Evolutionary conservation across 2,888 invertebrate species (phyloP).

Genomic region (Sarcophaga subvicina): DNA sequence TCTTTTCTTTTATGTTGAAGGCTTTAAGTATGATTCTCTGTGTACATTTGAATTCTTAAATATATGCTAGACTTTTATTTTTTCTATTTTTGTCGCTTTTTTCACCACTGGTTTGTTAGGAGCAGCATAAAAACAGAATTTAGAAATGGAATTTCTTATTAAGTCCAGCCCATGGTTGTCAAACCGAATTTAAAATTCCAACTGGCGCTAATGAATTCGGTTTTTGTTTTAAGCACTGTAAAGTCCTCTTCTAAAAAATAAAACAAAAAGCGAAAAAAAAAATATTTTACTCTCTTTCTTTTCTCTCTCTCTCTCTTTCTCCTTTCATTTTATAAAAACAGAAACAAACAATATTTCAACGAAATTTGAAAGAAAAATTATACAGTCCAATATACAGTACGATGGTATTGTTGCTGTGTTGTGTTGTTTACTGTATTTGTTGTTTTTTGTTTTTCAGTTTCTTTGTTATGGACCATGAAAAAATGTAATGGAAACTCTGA

Average conservation of each 20-base stretch:
- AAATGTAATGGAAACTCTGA: not conserved
- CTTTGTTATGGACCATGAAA: not conserved
- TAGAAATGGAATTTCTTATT: not conserved
- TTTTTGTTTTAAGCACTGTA: conserved; percentile 36
- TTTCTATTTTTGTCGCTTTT: not conserved
- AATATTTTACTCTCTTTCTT: not conserved
- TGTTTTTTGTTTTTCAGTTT: not conserved
- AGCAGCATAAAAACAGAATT: not conserved
- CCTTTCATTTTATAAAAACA: no score
- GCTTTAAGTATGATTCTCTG: not conserved
- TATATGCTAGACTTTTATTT: not conserved
- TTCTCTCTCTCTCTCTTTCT: no score
- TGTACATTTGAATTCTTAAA: not conserved
- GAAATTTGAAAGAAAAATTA: no score
- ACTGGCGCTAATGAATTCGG: conserved; percentile 49
- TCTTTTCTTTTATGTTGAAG: not conserved
- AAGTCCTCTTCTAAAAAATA: not conserved
- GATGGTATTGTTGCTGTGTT: no score
- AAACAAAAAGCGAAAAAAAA: not conserved
- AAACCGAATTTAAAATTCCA: conserved; percentile 38
- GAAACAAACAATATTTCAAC: no score
- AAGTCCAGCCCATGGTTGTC: conserved; percentile 4
- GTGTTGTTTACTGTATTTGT: no score
- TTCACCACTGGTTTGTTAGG: not conserved
- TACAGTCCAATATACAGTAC: no score